A percentile compares a stretch with the other conserved stretches of the same genome.
Evolutionary conservation across 2,888 invertebrate genomes (phyloP).

Genomic region (Nymphalis polychloros): DNA sequence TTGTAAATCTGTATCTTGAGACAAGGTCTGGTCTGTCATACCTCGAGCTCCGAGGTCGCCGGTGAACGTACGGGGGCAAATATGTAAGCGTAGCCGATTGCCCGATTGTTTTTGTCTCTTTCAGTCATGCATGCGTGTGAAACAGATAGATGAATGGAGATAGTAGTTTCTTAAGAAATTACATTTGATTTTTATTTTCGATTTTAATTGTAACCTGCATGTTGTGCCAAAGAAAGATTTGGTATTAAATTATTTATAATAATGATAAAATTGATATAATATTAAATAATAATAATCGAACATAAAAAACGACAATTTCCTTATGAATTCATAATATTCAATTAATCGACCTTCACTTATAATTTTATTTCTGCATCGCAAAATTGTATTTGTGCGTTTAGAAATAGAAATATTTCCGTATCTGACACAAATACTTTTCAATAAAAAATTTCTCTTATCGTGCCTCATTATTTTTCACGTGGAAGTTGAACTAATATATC

Average conservation of each 20-base stretch:
- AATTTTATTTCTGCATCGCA: not conserved
- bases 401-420: no score
- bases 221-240: not conserved
- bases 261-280: no score
- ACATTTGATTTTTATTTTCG: constrained; percentile 29
- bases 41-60: constrained; percentile 63
- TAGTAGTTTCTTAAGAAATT: constrained; percentile 37
- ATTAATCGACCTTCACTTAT: not conserved
- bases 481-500: no score
- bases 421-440: no score
- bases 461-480: no score
- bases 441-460: no score
- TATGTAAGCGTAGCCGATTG: constrained; percentile 59
- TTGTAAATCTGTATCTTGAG: constrained; percentile 55
- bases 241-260: not conserved
- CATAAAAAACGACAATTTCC: not conserved
- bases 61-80: constrained; percentile 69
- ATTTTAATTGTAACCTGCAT: constrained; percentile 14
- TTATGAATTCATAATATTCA: no score
- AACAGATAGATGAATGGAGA: constrained; percentile 32
- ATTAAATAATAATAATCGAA: no score
- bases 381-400: no score
- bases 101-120: constrained; percentile 46
- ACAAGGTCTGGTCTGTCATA: constrained; percentile 67
- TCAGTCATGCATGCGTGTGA: constrained; percentile 38